phyloP scores from a whole-genome alignment of 2,888 invertebrate genomes.

The Coleophora deauratella region DNA sequence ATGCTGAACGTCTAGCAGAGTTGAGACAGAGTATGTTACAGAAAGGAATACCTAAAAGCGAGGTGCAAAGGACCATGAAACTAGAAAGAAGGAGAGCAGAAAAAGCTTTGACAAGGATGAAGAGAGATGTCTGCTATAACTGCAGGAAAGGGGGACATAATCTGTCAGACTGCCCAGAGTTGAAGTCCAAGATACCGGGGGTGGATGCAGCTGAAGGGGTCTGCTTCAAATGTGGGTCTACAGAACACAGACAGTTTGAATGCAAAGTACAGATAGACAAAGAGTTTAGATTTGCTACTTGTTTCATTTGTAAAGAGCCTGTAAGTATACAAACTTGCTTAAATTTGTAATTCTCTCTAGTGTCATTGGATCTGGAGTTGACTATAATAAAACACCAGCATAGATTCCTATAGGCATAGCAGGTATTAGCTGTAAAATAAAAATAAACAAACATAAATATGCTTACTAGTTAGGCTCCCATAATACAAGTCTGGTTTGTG shows the following conservation, averaged over 20 bases:
- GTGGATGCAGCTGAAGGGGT: constrained; percentile 76
- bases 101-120: constrained; percentile 78
- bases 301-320: constrained; percentile 90
- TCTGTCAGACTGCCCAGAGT: constrained; percentile 85
- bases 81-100: constrained; percentile 81
- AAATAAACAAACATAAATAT: no score
- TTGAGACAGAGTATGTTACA: constrained; percentile 77
- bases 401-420: no score
- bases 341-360: neutral
- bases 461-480: no score
- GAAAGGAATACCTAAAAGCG: constrained; percentile 79
- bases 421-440: no score
- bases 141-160: constrained; percentile 86
- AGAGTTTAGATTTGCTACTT: constrained; percentile 86
- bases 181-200: constrained; percentile 68
- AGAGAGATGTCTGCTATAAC: constrained; percentile 84
- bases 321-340: constrained; percentile 35
- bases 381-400: no score
- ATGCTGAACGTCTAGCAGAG: constrained; percentile 76
- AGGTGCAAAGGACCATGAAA: constrained; percentile 79
- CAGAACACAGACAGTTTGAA: constrained; percentile 85
- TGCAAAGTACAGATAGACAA: constrained; percentile 79
- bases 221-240: constrained; percentile 93
- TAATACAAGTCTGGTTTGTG: no score
- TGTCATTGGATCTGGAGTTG: no score